Percentiles rank a stretch among this genome's conserved stretches.
These are phyloP conservation scores for Lipophrys pholis DNA, from an alignment of 2,113 vertebrate species.

Conservation along the genomic window DNA sequence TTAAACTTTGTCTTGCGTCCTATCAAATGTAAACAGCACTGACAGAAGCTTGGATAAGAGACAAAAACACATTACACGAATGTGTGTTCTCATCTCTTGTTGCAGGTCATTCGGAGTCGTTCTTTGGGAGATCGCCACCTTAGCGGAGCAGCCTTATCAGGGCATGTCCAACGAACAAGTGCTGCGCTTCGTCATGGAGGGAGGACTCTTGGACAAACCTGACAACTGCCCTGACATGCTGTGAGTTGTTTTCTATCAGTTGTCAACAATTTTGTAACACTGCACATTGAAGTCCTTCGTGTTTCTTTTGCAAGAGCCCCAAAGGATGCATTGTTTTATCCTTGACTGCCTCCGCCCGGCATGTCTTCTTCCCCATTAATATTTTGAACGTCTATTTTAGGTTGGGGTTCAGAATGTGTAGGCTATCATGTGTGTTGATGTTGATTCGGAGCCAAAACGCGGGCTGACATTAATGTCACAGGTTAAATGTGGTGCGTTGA, in stretches of 20 bases:
- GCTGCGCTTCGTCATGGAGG: constrained; percentile 98
- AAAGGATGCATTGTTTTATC: constrained; percentile 41
- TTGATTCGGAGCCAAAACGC: constrained; percentile 47
- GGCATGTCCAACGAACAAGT: constrained; percentile 99
- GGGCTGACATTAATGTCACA: constrained; percentile 75
- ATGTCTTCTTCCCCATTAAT: constrained; percentile 17
- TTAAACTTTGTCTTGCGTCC: neutral
- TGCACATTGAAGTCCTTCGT: neutral
- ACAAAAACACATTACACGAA: neutral
- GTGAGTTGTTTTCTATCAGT: constrained; percentile 77
- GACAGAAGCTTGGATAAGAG: neutral
- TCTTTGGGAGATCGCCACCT: constrained; percentile 96
- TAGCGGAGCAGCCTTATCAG: constrained; percentile 97
- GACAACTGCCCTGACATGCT: constrained; percentile 98
- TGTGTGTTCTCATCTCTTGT: constrained; percentile 5
- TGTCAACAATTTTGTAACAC: neutral
- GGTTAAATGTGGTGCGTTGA: constrained; percentile 78
- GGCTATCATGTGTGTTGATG: constrained; percentile 62
- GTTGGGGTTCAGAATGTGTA: constrained; percentile 47
- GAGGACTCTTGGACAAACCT: constrained; percentile 95
- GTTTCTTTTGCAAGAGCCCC: neutral
- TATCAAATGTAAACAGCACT: too few relatives aligned
- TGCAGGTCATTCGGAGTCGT: constrained; percentile 97
- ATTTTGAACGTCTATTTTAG: constrained; percentile 65
- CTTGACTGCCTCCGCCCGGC: neutral